phyloP scores from a whole-genome alignment of 2,113 vertebrate species.

The Syngnathus scovelli region DNA sequence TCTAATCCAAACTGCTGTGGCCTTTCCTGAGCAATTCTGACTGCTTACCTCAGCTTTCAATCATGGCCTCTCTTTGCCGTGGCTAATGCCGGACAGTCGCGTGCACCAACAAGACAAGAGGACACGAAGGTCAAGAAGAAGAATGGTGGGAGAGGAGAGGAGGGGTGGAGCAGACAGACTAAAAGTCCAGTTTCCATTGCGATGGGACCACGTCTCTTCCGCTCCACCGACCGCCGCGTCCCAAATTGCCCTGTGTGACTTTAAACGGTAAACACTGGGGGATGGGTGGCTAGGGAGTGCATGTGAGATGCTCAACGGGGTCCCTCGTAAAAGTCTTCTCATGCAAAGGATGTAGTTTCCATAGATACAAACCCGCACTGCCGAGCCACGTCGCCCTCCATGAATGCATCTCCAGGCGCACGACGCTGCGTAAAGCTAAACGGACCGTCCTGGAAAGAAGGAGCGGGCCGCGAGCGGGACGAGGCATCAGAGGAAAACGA shows the following conservation, averaged over 20 bases:
- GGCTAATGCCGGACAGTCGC: constrained; percentile 28
- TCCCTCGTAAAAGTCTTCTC: constrained; percentile 30
- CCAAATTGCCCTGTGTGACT: constrained; percentile 68
- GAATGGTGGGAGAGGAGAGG: constrained; percentile 20
- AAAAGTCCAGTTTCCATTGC: constrained; percentile 48
- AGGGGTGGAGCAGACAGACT: constrained; percentile 16
- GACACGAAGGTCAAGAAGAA: constrained; percentile 23
- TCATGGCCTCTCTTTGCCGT: constrained; percentile 38
- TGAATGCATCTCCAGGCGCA: constrained; percentile 51
- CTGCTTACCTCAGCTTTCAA: constrained; percentile 66
- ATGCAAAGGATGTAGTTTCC: constrained; percentile 42
- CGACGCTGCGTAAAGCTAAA: constrained; percentile 57
- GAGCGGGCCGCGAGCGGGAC: constrained; percentile 55
- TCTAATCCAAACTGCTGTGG: constrained; percentile 69
- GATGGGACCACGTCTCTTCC: constrained; percentile 56
- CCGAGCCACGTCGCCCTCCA: constrained; percentile 41
- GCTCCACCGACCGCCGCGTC: constrained; percentile 62
- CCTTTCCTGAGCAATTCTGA: constrained; percentile 60
- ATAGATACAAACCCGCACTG: constrained; percentile 28
- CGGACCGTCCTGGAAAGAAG: constrained; percentile 56
- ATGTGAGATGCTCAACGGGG: constrained; percentile 10
- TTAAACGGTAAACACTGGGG: constrained; percentile 69
- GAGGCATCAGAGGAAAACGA: constrained; percentile 60
- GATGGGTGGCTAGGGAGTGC: constrained; percentile 39
- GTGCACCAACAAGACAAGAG: constrained; percentile 15